phyloP scores from a whole-genome alignment of 2,888 invertebrate genomes.

The Hydriomena furcata region DNA sequence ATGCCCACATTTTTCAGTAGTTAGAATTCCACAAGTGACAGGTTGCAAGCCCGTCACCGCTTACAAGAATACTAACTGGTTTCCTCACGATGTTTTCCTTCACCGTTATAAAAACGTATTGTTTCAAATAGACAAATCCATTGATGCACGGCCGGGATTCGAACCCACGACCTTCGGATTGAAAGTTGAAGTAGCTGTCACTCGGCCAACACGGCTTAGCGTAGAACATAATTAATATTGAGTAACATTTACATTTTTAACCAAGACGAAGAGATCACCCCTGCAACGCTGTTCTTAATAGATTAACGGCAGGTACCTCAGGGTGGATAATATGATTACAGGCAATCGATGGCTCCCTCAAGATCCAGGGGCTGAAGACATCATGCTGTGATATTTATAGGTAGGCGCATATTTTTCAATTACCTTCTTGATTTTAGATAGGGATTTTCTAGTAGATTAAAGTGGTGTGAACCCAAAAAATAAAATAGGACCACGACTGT shows the following conservation, averaged over 20 bases:
- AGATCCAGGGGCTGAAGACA: conserved; percentile 49
- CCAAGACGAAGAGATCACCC: conserved; percentile 49
- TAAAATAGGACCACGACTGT: no score
- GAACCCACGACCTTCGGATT: no score
- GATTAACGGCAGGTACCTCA: conserved; percentile 64
- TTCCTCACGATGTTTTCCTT: no score
- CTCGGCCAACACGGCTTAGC: no score
- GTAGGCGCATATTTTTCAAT: conserved; percentile 40
- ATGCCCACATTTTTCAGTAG: no score
- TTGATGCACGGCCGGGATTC: no score
- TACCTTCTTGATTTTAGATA: conserved; percentile 27
- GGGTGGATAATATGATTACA: conserved; percentile 74
- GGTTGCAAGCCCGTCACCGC: no score
- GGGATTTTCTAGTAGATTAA: conserved; percentile 13
- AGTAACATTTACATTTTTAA: conserved; percentile 37
- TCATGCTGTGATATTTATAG: conserved; percentile 67
- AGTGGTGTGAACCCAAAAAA: conserved; percentile 1
- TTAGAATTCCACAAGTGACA: no score
- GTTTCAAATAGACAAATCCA: no score
- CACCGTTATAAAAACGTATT: no score
- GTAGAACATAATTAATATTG: conserved; percentile 20
- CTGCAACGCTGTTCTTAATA: conserved; percentile 53
- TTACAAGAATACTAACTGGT: no score
- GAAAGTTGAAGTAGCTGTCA: no score
- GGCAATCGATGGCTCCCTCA: conserved; percentile 71